Percentiles rank a stretch among this genome's conserved stretches.
Conservation (phyloP, 2,113 vertebrate species). For the Suncus etruscus region DNA sequence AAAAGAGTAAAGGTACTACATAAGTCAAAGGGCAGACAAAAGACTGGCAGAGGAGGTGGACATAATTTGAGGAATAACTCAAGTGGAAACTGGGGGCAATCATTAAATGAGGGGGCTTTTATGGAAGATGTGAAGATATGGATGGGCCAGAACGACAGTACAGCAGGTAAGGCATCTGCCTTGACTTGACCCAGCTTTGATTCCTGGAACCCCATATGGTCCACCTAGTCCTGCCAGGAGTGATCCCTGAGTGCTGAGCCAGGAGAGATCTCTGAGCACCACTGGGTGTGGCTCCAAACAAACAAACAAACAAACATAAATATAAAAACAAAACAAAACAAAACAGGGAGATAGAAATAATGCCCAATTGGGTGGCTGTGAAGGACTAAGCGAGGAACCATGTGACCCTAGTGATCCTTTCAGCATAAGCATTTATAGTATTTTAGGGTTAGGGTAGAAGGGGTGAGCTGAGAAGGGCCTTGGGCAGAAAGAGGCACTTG, state of each 20-base stretch:
- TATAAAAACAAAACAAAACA: background rate
- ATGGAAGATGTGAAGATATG: too few relatives aligned
- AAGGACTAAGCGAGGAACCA: background rate
- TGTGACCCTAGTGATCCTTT: background rate
- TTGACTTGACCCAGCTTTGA: too few relatives aligned
- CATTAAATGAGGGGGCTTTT: background rate
- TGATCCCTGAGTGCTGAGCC: too few relatives aligned
- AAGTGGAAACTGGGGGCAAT: rapidly evolving
- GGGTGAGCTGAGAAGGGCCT: background rate
- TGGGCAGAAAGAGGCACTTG: background rate
- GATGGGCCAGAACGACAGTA: too few relatives aligned
- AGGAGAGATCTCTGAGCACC: too few relatives aligned
- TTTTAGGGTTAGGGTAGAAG: background rate
- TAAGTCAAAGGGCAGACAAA: background rate
- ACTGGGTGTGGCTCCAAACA: too few relatives aligned
- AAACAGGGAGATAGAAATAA: background rate
- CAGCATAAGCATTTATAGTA: background rate
- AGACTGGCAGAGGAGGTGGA: background rate
- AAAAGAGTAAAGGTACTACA: background rate
- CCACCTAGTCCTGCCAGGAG: too few relatives aligned
- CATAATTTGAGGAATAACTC: background rate
- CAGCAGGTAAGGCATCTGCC: too few relatives aligned
- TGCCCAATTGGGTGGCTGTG: background rate
- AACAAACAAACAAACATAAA: too few relatives aligned
- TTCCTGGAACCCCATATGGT: too few relatives aligned